A percentile compares a stretch with the other conserved stretches of the same genome.
Evolutionary conservation across 2,888 invertebrate genomes (phyloP).

Genomic region (Acanthacorydalis orientalis): DNA sequence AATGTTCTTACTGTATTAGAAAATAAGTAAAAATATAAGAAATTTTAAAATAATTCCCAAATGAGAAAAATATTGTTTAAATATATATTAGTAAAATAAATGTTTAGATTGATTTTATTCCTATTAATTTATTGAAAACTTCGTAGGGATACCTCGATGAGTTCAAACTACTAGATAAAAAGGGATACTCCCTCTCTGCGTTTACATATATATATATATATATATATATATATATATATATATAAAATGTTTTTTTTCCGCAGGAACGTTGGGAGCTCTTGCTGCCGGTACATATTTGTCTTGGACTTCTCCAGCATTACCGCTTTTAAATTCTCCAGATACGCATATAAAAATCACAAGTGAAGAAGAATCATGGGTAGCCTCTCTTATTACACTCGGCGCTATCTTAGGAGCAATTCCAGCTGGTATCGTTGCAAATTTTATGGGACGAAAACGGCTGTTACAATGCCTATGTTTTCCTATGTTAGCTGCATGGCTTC

Average conservation of each 20-base stretch:
- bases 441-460: constrained; percentile 36
- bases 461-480: constrained; percentile 34
- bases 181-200: too few species aligned
- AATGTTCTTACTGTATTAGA: too few species aligned
- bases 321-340: constrained; percentile 20
- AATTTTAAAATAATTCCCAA: too few species aligned
- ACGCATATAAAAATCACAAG: constrained; percentile 13
- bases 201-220: too few species aligned
- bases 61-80: too few species aligned
- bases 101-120: too few species aligned
- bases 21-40: too few species aligned
- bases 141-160: too few species aligned
- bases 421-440: constrained; percentile 33
- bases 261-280: constrained; percentile 39
- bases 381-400: constrained; percentile 35
- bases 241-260: constrained; percentile 12
- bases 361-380: constrained; percentile 34
- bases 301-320: constrained; percentile 39
- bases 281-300: constrained; percentile 37
- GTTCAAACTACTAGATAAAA: too few species aligned
- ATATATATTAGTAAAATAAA: too few species aligned
- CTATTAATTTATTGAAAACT: too few species aligned
- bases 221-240: too few species aligned
- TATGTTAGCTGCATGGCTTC: constrained; percentile 34
- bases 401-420: constrained; percentile 37